Base-by-base conservation (phyloP, 2,797 vertebrate species). In the Sarcophilus harrisii region DNA sequence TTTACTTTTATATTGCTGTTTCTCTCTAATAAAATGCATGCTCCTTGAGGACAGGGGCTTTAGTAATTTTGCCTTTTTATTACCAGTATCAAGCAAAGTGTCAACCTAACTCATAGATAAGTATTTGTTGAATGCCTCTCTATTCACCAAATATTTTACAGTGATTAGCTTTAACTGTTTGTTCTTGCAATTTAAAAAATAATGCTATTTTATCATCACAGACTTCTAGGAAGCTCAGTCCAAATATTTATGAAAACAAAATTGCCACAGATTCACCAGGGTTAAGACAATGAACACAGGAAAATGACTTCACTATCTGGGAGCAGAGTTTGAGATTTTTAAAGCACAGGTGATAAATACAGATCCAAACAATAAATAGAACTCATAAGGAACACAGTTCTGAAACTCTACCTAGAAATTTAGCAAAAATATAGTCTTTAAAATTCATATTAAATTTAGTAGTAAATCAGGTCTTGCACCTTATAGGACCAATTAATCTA, bases 391-490 rank as follows among this genome's bases (percentile, higher is more conserved):
- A 57, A 92, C 16, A 38, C 5, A 54, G 21, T 49, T 87, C 87
- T 87, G 32, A 73, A 21, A 38, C 62, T 38, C 66, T 38, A 73
- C 18, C 55, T 95, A 66, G 57, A 62, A 57, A 94, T 58, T 57
- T 91, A 94, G 93, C 58, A 54, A 93, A 93, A 95, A 92, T 28
- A 16, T 45, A 91, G 1, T 29, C 62, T 11, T 94, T 93, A 9
- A 91, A 89, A 94, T 30, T 12, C 16, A 60, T 3, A 38, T 38
- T 58, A 55, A 95, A 58, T 49, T 45, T 58, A 38, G 60, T 45
- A 45, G 45, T 91, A 89, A 94, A 90, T 30, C 0, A 29, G 54
- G 38, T 66, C 24, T 27, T 52, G n/a, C 1, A 12, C 16, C 18
- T 24, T 13, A 24, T 16, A 32, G 18, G n/a, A 73, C 27, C 28